Conservation (phyloP, 2,797 vertebrate species). For the Sebastolobus altivelis region DNA sequence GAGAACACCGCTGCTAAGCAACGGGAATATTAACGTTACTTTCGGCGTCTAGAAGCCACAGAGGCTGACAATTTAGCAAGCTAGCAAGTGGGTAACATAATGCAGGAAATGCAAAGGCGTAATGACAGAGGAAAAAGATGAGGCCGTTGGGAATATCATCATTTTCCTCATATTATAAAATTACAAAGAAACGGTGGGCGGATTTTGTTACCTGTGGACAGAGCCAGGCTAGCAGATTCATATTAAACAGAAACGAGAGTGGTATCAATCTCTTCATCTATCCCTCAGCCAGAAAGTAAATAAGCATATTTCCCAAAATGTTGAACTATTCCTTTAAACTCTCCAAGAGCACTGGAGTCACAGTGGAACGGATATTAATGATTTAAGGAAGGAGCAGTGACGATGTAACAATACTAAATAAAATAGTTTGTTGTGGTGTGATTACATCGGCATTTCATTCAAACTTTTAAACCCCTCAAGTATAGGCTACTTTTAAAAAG, state of each 20-base stretch:
- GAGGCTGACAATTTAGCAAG: no score
- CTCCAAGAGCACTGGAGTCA: neutral
- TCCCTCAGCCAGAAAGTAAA: neutral
- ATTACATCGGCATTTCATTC: neutral
- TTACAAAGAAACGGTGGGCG: neutral
- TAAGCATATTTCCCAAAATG: neutral
- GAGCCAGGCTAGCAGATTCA: neutral
- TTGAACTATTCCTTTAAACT: neutral
- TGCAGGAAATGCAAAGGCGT: neutral
- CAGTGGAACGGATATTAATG: neutral
- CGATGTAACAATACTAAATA: neutral
- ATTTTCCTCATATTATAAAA: no score
- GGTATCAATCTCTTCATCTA: neutral
- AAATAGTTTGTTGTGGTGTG: neutral
- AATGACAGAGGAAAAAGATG: neutral
- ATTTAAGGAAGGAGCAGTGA: neutral
- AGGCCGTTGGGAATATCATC: neutral
- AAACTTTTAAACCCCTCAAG: neutral
- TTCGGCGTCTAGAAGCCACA: no score
- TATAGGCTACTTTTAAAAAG: neutral
- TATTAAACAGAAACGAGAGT: neutral
- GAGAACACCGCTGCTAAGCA: neutral
- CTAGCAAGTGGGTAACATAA: neutral
- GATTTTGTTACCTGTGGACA: neutral
- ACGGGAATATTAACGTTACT: no score